Evolutionary conservation across 2,888 invertebrate genomes (phyloP), one percentile per base, ranked within the genome.

Genomic region (Stenurella melanura): DNA sequence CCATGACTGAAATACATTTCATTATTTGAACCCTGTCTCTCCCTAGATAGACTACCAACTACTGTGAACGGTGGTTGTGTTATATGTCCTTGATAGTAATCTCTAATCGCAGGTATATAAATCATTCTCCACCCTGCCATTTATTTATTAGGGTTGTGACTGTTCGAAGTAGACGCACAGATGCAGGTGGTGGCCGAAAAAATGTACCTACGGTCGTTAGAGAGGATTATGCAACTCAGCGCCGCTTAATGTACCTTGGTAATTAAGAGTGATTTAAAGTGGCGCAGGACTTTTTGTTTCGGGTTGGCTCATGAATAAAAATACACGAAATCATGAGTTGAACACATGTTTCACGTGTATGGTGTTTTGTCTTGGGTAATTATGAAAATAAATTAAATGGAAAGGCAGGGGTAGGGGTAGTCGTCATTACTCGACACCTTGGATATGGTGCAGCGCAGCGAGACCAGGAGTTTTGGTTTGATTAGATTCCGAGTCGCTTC

Each of bases 51-150:
- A 74, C 74, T 75, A 34, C 71, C 74, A 68, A 73, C 75, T 70
- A 74, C 67, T 18, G 70, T 50, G 78, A 76, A 76, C 79, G 64
- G 70, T 61, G 77, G 78, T 80, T 68, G 63, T 73, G 74, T 81
- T 74, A 64, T 60, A 64, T 60, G 78, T 74, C 74, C 67, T 73
- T 73, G 78, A 81, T 81, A 75, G 74, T 74, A 74, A 78, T 81
- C 80, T 80, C 77, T 76, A 80, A 81, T 80, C 80, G 78, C 78
- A 76, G 79, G 79, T 81, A 78, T 76, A 80, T 81, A 81, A 80
- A 81, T 81, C 80, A 80, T 78, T 78, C 60, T 57, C 71, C 76
- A 77, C 78, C 79, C 78, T 56, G 70, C 61, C 57, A 68, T 75
- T 73, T 75, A 75, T 74, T 70, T 66, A 60, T 57, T 75, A 21